Percentiles rank a stretch among this genome's conserved stretches.
phyloP scores from a whole-genome alignment of 2,888 invertebrate genomes.

The Orthonychiurus folsomi region DNA sequence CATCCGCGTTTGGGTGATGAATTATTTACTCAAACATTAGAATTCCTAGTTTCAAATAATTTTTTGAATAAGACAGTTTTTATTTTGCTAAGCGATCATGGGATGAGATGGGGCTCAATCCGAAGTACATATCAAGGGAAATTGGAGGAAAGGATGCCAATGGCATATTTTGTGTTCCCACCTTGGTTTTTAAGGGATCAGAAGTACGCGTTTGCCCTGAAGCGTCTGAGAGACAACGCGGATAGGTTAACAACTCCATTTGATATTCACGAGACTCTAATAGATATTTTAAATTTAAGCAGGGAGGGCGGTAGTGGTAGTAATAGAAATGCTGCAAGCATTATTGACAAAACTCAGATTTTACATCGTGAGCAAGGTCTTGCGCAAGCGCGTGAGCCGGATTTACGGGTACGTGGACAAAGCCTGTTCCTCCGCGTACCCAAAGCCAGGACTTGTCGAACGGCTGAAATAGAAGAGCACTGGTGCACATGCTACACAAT shows the following conservation, averaged over 20 bases:
- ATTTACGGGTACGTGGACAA: neutral
- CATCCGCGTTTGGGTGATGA: conserved; percentile 66
- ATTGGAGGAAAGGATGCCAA: conserved; percentile 78
- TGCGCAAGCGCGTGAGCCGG: neutral
- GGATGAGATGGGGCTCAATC: conserved; percentile 75
- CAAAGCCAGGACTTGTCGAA: conserved; percentile 60
- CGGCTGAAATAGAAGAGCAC: conserved; percentile 67
- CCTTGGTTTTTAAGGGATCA: conserved; percentile 59
- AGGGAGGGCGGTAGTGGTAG: neutral
- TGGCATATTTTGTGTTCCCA: conserved; percentile 65
- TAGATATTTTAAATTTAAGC: conserved; percentile 23
- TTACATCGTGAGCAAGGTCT: neutral
- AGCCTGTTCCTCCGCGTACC: conserved; percentile 70
- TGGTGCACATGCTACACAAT: conserved; percentile 80
- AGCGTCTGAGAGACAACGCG: conserved; percentile 49
- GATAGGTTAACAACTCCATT: conserved; percentile 64
- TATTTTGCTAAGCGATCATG: conserved; percentile 75
- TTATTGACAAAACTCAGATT: neutral
- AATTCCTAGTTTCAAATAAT: conserved; percentile 48
- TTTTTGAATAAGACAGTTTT: conserved; percentile 60
- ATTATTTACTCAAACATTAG: conserved; percentile 53
- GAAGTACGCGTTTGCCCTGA: conserved; percentile 54
- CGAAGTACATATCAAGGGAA: conserved; percentile 65
- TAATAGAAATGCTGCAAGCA: neutral
- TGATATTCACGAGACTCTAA: conserved; percentile 53